phyloP scores from a whole-genome alignment of 2,797 vertebrate genomes.

The Distichodus sexfasciatus region DNA sequence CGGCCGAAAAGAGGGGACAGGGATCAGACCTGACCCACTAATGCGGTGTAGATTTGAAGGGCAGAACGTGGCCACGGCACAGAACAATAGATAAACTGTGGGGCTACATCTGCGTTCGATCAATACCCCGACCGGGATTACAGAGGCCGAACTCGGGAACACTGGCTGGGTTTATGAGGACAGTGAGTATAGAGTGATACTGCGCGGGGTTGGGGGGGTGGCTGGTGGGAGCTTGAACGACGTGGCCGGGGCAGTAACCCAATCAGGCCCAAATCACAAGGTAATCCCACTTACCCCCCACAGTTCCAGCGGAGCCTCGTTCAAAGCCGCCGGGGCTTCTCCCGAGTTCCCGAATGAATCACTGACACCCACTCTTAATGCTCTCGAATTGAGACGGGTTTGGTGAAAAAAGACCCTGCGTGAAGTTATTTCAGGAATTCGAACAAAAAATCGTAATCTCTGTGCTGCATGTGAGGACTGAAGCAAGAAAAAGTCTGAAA shows the following conservation, averaged over 20 bases:
- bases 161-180: conserved; percentile 53
- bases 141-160: conserved; percentile 56
- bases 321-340: conserved; percentile 33
- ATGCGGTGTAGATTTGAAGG: conserved; percentile 43
- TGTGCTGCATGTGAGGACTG: not conserved
- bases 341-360: conserved; percentile 33
- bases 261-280: conserved; percentile 51
- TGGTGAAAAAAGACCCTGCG: not conserved
- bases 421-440: conserved; percentile 35
- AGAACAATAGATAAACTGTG: conserved; percentile 69
- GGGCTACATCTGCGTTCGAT: conserved; percentile 70
- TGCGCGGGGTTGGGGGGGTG: not conserved
- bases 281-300: conserved; percentile 48
- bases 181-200: conserved; percentile 42
- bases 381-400: conserved; percentile 29
- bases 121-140: conserved; percentile 56
- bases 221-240: not conserved
- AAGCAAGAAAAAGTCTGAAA: conserved; percentile 1
- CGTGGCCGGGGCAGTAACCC: conserved; percentile 56
- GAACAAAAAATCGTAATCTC: conserved; percentile 25
- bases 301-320: conserved; percentile 22
- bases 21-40: conserved; percentile 49
- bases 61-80: conserved; percentile 50
- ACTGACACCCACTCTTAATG: conserved; percentile 32
- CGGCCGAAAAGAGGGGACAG: too few relatives aligned